phyloP scores from a whole-genome alignment of 1,140 invertebrate genomes.

The Drosophila sechellia region DNA sequence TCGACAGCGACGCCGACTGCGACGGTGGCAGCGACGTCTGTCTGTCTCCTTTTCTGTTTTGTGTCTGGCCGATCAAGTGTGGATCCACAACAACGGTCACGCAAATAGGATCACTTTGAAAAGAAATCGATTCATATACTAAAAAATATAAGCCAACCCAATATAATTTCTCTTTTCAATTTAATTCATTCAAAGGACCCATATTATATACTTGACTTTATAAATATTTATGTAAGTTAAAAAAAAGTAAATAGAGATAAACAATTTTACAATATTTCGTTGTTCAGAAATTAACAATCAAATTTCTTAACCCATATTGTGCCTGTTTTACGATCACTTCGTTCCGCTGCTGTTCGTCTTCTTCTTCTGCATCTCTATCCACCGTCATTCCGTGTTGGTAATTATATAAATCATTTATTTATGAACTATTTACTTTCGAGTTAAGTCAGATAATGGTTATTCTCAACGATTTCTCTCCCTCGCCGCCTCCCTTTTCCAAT shows the following conservation, averaged over 20 bases:
- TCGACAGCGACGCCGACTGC: slow-evolving; percentile 26
- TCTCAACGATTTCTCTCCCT: slow-evolving; percentile 14
- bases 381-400: slow-evolving; percentile 44
- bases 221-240: no score
- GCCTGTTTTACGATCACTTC: slow-evolving; percentile 3
- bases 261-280: no score
- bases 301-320: not conserved
- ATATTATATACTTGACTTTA: no score
- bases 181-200: no score
- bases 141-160: no score
- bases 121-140: no score
- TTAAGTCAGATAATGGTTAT: slow-evolving; percentile 47
- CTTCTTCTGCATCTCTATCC: slow-evolving; percentile 4
- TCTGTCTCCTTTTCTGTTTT: slow-evolving; percentile 13
- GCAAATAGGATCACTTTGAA: not conserved
- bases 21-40: slow-evolving; percentile 3
- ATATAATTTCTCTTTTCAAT: no score
- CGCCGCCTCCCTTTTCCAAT: not conserved
- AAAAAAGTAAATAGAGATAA: no score
- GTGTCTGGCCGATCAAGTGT: slow-evolving; percentile 22
- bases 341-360: slow-evolving; percentile 4
- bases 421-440: slow-evolving; percentile 71
- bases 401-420: slow-evolving; percentile 70
- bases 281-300: no score
- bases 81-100: not conserved